Evolutionary conservation across 2,888 invertebrate species (phyloP).

Genomic region (Himalopsyche tibetana): DNA sequence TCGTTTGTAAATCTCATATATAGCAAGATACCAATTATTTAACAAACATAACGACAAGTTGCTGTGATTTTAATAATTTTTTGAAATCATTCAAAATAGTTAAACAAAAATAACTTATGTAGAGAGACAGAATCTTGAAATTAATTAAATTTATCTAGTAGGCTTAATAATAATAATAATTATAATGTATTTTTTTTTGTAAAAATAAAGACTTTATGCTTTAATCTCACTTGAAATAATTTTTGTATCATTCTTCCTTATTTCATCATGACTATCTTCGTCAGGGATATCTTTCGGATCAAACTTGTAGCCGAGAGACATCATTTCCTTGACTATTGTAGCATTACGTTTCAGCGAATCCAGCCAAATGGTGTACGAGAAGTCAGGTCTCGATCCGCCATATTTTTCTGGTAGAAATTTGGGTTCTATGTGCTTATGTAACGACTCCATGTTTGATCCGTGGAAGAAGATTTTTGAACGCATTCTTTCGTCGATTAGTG

Average conservation of each 20-base stretch:
- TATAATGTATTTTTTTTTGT: no score
- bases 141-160: no score
- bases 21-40: no score
- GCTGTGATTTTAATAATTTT: no score
- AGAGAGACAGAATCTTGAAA: no score
- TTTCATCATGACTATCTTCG: constrained; percentile 49
- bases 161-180: no score
- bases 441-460: constrained; percentile 82
- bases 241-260: constrained; percentile 43
- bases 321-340: constrained; percentile 80
- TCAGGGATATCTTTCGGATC: constrained; percentile 69
- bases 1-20: no score
- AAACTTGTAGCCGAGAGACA: constrained; percentile 80
- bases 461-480: constrained; percentile 82
- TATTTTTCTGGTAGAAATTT: constrained; percentile 84
- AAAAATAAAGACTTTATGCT: not conserved
- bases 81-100: no score
- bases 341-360: constrained; percentile 78
- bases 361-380: constrained; percentile 86
- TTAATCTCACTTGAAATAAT: constrained; percentile 28
- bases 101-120: no score
- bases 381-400: constrained; percentile 83
- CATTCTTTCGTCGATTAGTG: constrained; percentile 83
- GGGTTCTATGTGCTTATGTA: constrained; percentile 85
- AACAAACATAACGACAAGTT: no score